Evolutionary conservation across 1,140 invertebrate species (phyloP).

Genomic region (Drosophila lacteicornis): DNA sequence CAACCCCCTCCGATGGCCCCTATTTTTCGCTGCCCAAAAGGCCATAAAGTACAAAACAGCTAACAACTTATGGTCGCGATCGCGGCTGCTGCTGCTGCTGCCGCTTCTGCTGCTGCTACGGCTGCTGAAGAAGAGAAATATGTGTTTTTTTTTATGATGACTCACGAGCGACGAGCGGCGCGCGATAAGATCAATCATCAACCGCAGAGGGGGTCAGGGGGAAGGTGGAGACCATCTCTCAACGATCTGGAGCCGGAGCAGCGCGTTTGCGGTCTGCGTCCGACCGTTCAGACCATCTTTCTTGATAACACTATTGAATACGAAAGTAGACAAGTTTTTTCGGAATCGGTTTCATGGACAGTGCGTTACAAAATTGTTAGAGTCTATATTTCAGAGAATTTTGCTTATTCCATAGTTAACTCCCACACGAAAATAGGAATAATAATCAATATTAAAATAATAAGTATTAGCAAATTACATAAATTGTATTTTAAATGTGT

Average conservation of each 20-base stretch:
- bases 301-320: conserved; percentile 81
- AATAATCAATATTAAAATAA: neutral
- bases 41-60: conserved; percentile 78
- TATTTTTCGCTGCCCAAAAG: conserved; percentile 51
- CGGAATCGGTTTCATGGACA: conserved; percentile 29
- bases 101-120: conserved; percentile 34
- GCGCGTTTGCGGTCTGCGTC: conserved; percentile 43
- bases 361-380: conserved; percentile 6
- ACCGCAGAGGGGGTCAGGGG: conserved; percentile 34
- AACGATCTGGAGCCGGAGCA: conserved; percentile 31
- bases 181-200: conserved; percentile 81
- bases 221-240: conserved; percentile 22
- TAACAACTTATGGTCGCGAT: conserved; percentile 70
- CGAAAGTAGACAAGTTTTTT: conserved; percentile 79
- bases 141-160: conserved; percentile 70
- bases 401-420: too few species aligned
- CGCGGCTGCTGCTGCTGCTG: conserved; percentile 52
- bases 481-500: too few species aligned
- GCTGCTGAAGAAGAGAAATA: conserved; percentile 58
- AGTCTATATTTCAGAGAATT: neutral
- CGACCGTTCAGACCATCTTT: conserved; percentile 47
- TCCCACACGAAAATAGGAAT: neutral
- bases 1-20: conserved; percentile 38
- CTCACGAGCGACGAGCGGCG: conserved; percentile 56
- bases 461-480: too few species aligned